A percentile compares a stretch with the other conserved stretches of the same genome.
phyloP scores from a whole-genome alignment of 1,140 invertebrate genomes.

The Mercenaria mercenaria region DNA sequence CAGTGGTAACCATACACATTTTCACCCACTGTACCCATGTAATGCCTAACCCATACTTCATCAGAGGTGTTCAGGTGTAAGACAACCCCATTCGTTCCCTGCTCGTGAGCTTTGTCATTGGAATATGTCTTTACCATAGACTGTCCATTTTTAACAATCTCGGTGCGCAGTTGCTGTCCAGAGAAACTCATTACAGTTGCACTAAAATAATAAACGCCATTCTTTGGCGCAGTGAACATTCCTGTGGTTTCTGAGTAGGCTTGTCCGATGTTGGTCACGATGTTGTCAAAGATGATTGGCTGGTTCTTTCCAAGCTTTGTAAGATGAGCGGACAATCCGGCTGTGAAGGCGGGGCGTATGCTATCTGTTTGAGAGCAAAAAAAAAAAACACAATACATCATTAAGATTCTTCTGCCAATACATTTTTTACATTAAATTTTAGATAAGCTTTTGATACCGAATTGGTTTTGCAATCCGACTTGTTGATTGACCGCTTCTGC shows the following conservation, averaged over 20 bases:
- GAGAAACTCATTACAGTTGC: conserved; percentile 40
- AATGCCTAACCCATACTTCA: conserved; percentile 35
- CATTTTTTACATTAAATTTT: too few species aligned
- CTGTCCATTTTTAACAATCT: conserved; percentile 17
- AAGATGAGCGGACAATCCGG: background rate
- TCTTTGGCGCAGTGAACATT: conserved; percentile 21
- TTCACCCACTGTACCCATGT: background rate
- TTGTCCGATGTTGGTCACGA: background rate
- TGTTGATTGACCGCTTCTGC: too few species aligned
- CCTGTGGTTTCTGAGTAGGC: background rate
- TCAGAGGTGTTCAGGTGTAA: background rate
- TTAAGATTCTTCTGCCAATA: too few species aligned
- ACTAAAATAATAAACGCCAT: conserved; percentile 44
- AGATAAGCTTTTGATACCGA: too few species aligned
- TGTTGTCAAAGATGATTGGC: background rate
- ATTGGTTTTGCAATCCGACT: too few species aligned
- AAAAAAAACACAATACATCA: background rate
- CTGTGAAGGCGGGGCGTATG: conserved; percentile 18
- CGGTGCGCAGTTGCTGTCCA: background rate
- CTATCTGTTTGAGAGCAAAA: background rate
- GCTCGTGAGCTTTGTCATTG: background rate
- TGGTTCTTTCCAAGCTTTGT: conserved; percentile 1
- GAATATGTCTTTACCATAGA: conserved; percentile 7
- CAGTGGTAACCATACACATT: conserved; percentile 22
- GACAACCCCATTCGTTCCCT: conserved; percentile 32